A percentile compares a stretch with the other conserved stretches of the same genome.
Evolutionary conservation across 92 coral and sea anemone genomes (phyloP).

Genomic region (Ricordea florida): DNA sequence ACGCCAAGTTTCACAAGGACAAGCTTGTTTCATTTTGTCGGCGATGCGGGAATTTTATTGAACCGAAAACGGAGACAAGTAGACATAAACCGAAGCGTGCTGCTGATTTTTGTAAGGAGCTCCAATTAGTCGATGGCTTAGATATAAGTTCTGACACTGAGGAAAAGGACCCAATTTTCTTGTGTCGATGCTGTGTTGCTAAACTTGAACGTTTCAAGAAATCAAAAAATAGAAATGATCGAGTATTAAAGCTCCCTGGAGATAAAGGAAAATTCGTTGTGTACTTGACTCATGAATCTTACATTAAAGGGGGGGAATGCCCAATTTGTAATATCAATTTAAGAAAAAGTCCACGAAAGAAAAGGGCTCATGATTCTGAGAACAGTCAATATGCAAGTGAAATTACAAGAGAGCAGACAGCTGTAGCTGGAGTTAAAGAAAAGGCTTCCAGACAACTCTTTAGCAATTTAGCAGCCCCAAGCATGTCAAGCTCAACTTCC

Average conservation of each 20-base stretch:
- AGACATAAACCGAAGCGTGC: conserved; percentile 30
- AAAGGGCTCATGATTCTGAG: conserved; percentile 15
- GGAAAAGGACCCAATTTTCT: neutral
- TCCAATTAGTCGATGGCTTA: conserved; percentile 7
- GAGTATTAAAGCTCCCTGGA: conserved; percentile 14
- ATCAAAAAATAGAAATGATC: conserved; percentile 15
- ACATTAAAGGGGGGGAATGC: conserved; percentile 11
- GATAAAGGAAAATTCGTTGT: conserved; percentile 17
- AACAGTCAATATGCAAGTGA: neutral
- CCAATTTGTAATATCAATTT: neutral
- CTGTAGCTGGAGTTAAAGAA: neutral
- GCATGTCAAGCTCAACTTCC: neutral
- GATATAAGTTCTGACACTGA: neutral
- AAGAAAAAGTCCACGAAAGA: conserved; percentile 17
- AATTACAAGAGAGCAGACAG: neutral
- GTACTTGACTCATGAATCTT: conserved; percentile 5
- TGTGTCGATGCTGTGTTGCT: conserved; percentile 29
- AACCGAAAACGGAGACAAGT: conserved; percentile 3
- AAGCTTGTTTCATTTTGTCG: conserved; percentile 27
- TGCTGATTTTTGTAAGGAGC: neutral
- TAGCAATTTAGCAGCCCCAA: neutral
- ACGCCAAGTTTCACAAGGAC: conserved; percentile 18
- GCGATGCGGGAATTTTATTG: conserved; percentile 16
- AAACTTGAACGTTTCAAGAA: conserved; percentile 31
- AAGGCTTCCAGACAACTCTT: neutral